Base-by-base conservation (phyloP, 1,140 invertebrate genomes). In the Ceratina japonica region DNA sequence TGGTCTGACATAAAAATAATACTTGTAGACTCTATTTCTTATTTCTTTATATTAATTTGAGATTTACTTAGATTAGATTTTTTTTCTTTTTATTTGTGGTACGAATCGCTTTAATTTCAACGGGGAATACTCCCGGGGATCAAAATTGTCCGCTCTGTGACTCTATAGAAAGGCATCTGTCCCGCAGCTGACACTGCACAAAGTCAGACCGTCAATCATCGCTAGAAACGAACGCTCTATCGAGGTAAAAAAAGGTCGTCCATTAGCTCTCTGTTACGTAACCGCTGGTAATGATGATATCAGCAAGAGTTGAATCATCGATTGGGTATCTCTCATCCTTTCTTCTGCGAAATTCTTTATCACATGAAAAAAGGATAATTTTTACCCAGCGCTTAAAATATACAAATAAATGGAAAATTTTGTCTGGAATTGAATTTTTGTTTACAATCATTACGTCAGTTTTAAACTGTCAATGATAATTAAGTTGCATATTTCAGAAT, bases 121-220 rank as follows among this genome's bases (percentile, higher is more conserved):
- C 59, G 16, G 13, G 31, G 66, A 44, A 18, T 49, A 15, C 3
- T n/a, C 24, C 37, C 12, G 16, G 13, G n/a, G 20, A 5, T 44
- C 7, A 18, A 61, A 59, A 16, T n/a, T 54, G 49, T 3, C 16
- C 27, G 52, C 27, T 66, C 31, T 18, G 12, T 0, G 52, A 22
- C 20, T 18, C 52, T 51, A 66, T 65, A 66, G 68, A 75, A 69
- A 49, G 37, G 37, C 54, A 68, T n/a, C n/a, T 8, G 62, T 58
- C 31, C 52, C 63, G 13, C 49, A 63, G 44, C 44, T 64, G 65
- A 71, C 69, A 24, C 44, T 24, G 59, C 59, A 5, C 27, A 16
- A 61, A 59, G 58, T 62, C 66, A 31, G 44, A 62, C 56, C 75
- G 65, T 77, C 58, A 22, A 77, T 77, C 75, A 77, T 71, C 58